Conservation (phyloP, 2,797 vertebrate genomes). For the Leuciscus waleckii region DNA sequence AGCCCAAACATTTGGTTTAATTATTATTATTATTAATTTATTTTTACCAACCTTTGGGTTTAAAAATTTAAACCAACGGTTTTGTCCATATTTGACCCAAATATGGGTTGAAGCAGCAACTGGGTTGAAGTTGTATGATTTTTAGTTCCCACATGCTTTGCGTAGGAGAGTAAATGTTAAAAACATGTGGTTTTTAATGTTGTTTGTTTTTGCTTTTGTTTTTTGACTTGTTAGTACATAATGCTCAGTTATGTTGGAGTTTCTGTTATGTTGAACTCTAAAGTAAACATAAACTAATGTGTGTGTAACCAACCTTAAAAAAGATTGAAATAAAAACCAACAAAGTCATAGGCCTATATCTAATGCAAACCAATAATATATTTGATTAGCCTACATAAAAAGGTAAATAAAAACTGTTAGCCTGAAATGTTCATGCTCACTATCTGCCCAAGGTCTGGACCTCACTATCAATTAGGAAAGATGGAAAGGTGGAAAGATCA, state of each 20-base stretch:
- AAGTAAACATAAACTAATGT: not conserved
- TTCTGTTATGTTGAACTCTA: not conserved
- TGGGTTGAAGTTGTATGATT: not conserved
- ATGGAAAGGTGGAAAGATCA: slow-evolving; percentile 20
- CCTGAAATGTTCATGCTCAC: not conserved
- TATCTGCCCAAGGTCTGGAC: not conserved
- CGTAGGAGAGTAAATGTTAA: not conserved
- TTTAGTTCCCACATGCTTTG: not conserved
- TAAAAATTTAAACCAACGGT: too few relatives aligned
- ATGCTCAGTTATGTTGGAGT: not conserved
- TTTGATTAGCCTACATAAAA: not conserved
- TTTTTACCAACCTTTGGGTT: too few relatives aligned
- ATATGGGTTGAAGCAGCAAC: too few relatives aligned
- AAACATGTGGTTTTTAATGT: not conserved
- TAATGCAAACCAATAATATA: not conserved
- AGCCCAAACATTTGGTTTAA: too few relatives aligned
- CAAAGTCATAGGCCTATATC: not conserved
- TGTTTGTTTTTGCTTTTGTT: not conserved
- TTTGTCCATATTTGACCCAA: too few relatives aligned
- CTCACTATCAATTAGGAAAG: slow-evolving; percentile 7
- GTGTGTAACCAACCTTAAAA: not conserved
- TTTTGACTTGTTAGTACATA: not conserved
- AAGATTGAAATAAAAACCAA: not conserved
- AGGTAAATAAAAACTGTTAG: not conserved
- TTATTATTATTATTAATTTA: too few relatives aligned